Conservation (phyloP, 2,888 invertebrate genomes). For the Diachrysia chrysitis region DNA sequence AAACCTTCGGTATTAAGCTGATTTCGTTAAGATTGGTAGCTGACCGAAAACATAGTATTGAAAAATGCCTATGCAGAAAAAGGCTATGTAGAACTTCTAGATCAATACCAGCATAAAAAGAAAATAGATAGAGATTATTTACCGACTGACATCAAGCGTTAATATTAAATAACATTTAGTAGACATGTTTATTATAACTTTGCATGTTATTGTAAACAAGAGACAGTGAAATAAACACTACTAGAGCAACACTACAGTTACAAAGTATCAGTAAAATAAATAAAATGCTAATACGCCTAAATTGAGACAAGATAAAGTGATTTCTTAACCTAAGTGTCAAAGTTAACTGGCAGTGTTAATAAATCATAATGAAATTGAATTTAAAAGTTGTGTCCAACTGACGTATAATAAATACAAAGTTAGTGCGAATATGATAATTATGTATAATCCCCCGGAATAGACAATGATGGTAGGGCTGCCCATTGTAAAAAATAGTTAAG, state of each 20-base stretch:
- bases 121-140: no score
- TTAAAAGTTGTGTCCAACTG: constrained; percentile 16
- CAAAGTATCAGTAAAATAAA: constrained; percentile 3
- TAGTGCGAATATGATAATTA: constrained; percentile 15
- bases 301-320: constrained; percentile 13
- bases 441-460: background rate
- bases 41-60: no score
- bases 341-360: background rate
- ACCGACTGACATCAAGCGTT: no score
- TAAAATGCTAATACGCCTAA: constrained; percentile 8
- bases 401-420: constrained; percentile 21
- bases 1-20: no score
- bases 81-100: no score
- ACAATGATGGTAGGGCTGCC: constrained; percentile 2
- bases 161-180: no score
- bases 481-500: background rate
- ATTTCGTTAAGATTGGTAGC: no score
- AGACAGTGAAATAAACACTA: background rate
- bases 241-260: background rate
- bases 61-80: no score
- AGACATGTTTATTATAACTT: no score
- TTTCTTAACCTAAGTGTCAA: constrained; percentile 13
- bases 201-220: background rate
- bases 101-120: no score
- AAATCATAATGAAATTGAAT: constrained; percentile 35